Percentiles rank a stretch among this genome's conserved stretches.
phyloP scores from a whole-genome alignment of 2,888 invertebrate species.

The Rotaria magnacalcarata region DNA sequence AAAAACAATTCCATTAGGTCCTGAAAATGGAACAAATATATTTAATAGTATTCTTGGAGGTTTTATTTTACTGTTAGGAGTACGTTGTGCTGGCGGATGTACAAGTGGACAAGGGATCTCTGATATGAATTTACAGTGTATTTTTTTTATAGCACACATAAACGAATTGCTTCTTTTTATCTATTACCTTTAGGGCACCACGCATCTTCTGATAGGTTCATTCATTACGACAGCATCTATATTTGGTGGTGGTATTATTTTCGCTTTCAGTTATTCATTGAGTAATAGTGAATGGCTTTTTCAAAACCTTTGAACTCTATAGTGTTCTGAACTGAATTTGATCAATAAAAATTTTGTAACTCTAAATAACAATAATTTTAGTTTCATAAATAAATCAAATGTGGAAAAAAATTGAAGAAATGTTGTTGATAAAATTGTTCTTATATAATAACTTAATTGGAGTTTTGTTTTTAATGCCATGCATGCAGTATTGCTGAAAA shows the following conservation, averaged over 20 bases:
- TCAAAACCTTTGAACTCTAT: neutral
- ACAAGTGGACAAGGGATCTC: constrained; percentile 46
- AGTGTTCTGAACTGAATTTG: too few species aligned
- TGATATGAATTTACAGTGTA: neutral
- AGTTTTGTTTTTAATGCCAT: too few species aligned
- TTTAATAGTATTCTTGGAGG: constrained; percentile 47
- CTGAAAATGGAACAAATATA: constrained; percentile 45
- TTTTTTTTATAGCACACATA: neutral
- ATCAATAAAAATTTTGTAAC: too few species aligned
- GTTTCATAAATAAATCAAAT: too few species aligned
- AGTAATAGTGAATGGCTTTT: neutral
- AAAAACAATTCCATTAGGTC: constrained; percentile 24
- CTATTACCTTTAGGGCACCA: neutral
- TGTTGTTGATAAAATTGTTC: too few species aligned
- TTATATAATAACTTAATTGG: too few species aligned
- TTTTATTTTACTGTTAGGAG: constrained; percentile 47
- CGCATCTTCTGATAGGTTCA: constrained; percentile 4
- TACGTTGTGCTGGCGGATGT: constrained; percentile 48
- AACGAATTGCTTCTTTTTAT: neutral
- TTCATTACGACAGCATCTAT: neutral
- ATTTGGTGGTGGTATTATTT: constrained; percentile 8
- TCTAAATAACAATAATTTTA: too few species aligned
- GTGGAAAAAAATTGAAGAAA: too few species aligned
- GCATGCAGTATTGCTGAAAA: too few species aligned
- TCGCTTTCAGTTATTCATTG: neutral